Evolutionary conservation across 2,888 invertebrate genomes (phyloP), one percentile per base, ranked within the genome.

Genomic region (Eulithis prunata): DNA sequence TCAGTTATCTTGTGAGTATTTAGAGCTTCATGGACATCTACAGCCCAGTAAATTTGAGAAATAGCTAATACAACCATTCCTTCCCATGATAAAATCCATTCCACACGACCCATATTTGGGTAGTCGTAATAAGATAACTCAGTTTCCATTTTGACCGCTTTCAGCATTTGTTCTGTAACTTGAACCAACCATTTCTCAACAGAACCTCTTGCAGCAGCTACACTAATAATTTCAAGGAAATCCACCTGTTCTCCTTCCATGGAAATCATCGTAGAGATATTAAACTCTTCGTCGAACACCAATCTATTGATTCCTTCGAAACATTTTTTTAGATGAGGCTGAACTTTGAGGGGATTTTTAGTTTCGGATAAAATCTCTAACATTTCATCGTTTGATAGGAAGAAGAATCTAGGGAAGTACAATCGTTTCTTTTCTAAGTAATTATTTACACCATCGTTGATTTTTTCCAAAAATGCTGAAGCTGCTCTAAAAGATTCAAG

Each of bases 301-400:
- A 98, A 90, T 78, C 94, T 95, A 68, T 95, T 95, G 63, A 98
- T 97, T 56, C 97, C 97, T 89, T 97, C 97, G 84, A 98, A 98
- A 86, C 97, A 97, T 89, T 97, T 97, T 82, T 96, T 96, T 62
- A 98, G 89, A 91, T 97, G 97, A 0, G 97, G 97, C 85, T 97
- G 97, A 2, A 97, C 97, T 75, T 96, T 94, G 7, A 95, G 86
- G 0, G 97, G 97, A 82, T 97, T 97, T 89, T 97, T 97, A 2
- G 97, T 97, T 93, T 98, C 97, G 0, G 97, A 97, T 69, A 98
- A 92, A 76, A 98, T 97, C 88, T 98, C 97, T 75, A 98, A 91
- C 95, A 98, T 96, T 88, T 98, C 98, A 79, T 97, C 97, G 83
- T 98, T 98, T 6, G 98, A 98, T 66, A 98, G 91, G 82, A 98